Base-by-base conservation (phyloP, 2,888 invertebrate genomes). In the Drosophila antonietae region DNA sequence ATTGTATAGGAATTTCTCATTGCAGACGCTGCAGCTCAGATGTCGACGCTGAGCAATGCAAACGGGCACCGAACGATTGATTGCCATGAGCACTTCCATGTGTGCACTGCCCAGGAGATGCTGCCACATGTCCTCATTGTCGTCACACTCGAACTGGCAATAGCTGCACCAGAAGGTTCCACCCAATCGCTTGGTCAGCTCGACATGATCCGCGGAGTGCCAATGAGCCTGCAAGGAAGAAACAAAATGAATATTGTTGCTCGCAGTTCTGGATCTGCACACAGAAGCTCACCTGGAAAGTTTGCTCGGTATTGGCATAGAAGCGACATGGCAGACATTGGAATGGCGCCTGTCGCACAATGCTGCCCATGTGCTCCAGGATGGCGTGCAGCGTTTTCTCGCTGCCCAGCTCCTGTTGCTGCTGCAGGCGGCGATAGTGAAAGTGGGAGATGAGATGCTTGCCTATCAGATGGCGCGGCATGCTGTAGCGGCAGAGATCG, bases 391-490 rank as follows among this genome's bases (percentile, higher is more conserved):
- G 94, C 10, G 94, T 58, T 20, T 12, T 35, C 56, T 83, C 72
- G 7, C 69, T 69, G 0, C 41, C 68, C 7, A 23, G 7, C 7
- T 60, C 94, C 15, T 94, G 72, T 94, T 6, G 68, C 55, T 80
- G 83, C 61, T 95, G 94, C 71, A 95, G 95, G 89, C 96, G 96
- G 70, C 96, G 94, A 84, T 96, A 96, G 92, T 98, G 97, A 91
- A 96, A 97, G 91, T 96, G 96, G 1, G 97, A 97, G 82, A 97
- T 96, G 69, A 98, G 94, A 93, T 97, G 97, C 90, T 97, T 97
- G 44, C 97, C 97, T 93, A 97, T 95, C 75, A 96, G 93, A 83
- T 95, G 94, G 8, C 94, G 94, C 67, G 94, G 94, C 47, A 97
- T 95, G 74, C 95, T 94, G 37, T 95, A 95, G 66, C 95, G 95